Percentiles rank a stretch among this genome's conserved stretches.
These are phyloP conservation scores for Drosophila quasianomalipes DNA, from an alignment of 2,888 invertebrate genomes.

Conservation along the genomic window DNA sequence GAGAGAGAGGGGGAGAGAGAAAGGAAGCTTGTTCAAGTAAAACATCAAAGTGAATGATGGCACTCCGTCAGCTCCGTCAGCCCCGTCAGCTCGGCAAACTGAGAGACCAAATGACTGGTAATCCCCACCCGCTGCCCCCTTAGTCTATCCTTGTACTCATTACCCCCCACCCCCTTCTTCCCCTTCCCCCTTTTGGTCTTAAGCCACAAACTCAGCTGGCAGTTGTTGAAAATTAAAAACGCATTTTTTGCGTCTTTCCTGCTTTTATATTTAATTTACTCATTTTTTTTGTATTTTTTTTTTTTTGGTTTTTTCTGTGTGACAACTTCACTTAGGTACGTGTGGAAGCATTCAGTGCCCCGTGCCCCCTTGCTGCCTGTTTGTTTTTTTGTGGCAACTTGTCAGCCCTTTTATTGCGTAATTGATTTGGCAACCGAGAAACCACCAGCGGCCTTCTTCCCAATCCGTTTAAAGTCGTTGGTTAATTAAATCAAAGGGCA, in stretches of 20 bases:
- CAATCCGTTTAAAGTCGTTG: slow-evolving; percentile 71
- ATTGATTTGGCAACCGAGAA: slow-evolving; percentile 71
- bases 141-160: not conserved
- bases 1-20: not conserved
- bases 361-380: not conserved
- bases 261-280: not conserved
- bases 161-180: not conserved
- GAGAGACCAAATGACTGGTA: slow-evolving; percentile 41
- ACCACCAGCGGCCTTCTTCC: not conserved
- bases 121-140: slow-evolving; percentile 6
- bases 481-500: slow-evolving; percentile 65
- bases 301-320: slow-evolving; percentile 1
- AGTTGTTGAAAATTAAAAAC: slow-evolving; percentile 65
- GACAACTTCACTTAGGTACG: slow-evolving; percentile 46
- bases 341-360: slow-evolving; percentile 14
- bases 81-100: slow-evolving; percentile 15
- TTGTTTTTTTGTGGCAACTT: slow-evolving; percentile 46
- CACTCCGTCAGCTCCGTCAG: slow-evolving; percentile 16
- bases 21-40: slow-evolving; percentile 49
- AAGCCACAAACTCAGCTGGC: slow-evolving; percentile 50
- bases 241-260: slow-evolving; percentile 40
- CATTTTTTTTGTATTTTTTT: not conserved
- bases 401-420: slow-evolving; percentile 74
- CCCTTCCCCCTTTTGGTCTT: slow-evolving; percentile 7
- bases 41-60: slow-evolving; percentile 74